Conservation (phyloP, 2,888 invertebrate species). For the Sinodicranocentrus sp. region DNA sequence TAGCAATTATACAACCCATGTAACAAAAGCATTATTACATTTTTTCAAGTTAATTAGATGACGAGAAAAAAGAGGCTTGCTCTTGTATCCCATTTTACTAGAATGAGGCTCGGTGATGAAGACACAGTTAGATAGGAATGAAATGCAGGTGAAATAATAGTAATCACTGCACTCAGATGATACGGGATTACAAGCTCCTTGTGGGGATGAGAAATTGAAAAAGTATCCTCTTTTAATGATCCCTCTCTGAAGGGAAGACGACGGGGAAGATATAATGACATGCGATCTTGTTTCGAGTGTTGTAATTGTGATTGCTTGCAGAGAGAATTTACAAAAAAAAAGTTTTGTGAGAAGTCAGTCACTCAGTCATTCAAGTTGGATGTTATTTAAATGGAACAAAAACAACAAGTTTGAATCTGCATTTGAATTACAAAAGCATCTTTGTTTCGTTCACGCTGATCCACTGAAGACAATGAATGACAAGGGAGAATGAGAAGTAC, state of each 20-base stretch:
- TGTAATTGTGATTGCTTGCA: neutral
- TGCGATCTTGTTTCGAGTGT: slow-evolving; percentile 9
- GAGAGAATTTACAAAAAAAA: neutral
- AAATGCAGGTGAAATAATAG: slow-evolving; percentile 28
- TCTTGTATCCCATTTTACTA: too few relatives aligned
- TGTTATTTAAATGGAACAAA: too few relatives aligned
- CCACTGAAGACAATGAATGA: too few relatives aligned
- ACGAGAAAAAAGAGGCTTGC: too few relatives aligned
- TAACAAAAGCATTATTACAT: slow-evolving; percentile 9
- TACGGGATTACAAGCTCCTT: slow-evolving; percentile 41
- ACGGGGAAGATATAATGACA: slow-evolving; percentile 2
- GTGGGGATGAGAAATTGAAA: neutral
- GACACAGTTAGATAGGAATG: slow-evolving; percentile 11
- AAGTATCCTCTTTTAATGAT: slow-evolving; percentile 6
- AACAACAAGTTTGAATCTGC: too few relatives aligned
- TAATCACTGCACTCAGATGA: slow-evolving; percentile 28
- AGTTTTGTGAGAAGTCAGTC: neutral
- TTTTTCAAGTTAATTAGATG: slow-evolving; percentile 42
- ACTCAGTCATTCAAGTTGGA: slow-evolving; percentile 2
- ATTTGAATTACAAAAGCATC: too few relatives aligned
- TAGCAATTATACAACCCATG: slow-evolving; percentile 20
- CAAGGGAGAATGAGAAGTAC: neutral
- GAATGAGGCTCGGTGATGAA: neutral
- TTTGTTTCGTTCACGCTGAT: too few relatives aligned
- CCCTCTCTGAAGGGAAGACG: neutral